Conservation (phyloP, 2,888 invertebrate genomes). For the Pammene fasciana region DNA sequence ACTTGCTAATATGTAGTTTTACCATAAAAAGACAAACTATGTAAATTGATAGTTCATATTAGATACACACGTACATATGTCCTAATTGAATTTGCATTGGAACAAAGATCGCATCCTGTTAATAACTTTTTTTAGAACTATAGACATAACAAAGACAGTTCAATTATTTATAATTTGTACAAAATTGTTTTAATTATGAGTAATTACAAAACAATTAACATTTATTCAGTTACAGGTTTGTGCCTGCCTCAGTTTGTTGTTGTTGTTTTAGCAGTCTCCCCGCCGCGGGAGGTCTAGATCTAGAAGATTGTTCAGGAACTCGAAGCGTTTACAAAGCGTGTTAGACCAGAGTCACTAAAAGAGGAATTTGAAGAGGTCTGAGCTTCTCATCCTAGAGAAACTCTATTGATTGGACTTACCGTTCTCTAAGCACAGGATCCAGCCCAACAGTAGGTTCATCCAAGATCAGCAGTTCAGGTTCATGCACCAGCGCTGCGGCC, state of each 20-base stretch:
- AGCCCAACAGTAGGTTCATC: conserved; percentile 98
- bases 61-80: background rate
- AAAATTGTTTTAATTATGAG: no score
- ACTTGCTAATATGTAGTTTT: background rate
- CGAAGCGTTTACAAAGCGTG: no score
- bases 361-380: no score
- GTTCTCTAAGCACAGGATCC: conserved; percentile 93
- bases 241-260: no score
- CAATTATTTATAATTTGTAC: no score
- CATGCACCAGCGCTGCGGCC: conserved; percentile 93
- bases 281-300: conserved; percentile 75
- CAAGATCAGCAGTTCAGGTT: conserved; percentile 93
- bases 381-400: background rate
- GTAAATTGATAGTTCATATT: background rate
- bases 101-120: background rate
- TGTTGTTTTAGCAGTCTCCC: no score
- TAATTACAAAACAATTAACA: no score
- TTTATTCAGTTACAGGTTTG: no score
- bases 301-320: conserved; percentile 87
- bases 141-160: no score
- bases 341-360: no score
- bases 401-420: conserved; percentile 85
- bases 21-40: conserved; percentile 1
- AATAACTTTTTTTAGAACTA: no score
- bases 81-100: conserved; percentile 7